Evolutionary conservation across 2,888 invertebrate species (phyloP), one percentile per base, ranked within the genome.

Genomic region (Calliopum simillimum): DNA sequence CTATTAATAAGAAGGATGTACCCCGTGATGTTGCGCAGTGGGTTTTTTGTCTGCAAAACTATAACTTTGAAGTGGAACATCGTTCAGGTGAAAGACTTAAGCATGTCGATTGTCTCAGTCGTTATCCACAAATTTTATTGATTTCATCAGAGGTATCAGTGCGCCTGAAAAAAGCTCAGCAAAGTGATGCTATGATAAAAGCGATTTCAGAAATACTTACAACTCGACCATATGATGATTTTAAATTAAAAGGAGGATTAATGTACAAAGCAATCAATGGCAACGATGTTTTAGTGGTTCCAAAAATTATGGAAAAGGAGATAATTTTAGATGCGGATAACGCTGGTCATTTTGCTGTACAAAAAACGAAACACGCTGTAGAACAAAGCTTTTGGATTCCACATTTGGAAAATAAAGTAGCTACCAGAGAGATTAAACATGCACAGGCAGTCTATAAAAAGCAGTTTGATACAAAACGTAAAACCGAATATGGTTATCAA

Each of bases 211-310:
- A 71, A 53, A 47, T 72, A 12, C 46, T 70, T 12, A 49, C 41
- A 44, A 66, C 8, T 12, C 56, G 51, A 0, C 55, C 68, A 16
- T 71, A 71, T 47, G 69, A 70, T 1, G 49, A 61, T 14, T 59
- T 61, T n/a, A 70, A 73, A 16, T 41, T 51, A 83, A 68, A 43
- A 13, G 59, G 12, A 73, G 73, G 59, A n/a, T n/a, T 55, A 70
- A 16, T 74, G n/a, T n/a, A n/a, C n/a, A n/a, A n/a, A n/a, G n/a
- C n/a, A n/a, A 33, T 64, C 1, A 49, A 73, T 33, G 72, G 66
- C 1, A 21, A 53, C 13, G 72, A 73, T 51, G 14, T 74, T 3
- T 21, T 75, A 12, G 68, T 55, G 4, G 70, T 75, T 3, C 75
- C 73, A 13, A 71, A 66, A 16, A 1, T n/a, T 4, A 70, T 74